phyloP scores from a whole-genome alignment of 1,140 invertebrate species.

The Drosophila novamexicana region DNA sequence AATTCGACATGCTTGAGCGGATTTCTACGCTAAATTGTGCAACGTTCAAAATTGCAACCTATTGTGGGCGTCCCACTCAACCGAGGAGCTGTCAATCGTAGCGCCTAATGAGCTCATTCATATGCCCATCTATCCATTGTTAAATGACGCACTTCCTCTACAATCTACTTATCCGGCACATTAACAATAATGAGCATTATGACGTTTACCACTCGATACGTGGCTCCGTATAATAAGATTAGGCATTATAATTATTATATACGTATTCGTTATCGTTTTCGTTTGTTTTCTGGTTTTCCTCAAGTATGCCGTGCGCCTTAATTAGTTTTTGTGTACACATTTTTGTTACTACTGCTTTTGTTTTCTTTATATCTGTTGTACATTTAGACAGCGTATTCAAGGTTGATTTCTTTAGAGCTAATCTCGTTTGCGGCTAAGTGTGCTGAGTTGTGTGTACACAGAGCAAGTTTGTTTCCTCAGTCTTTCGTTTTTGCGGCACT shows the following conservation, averaged over 20 bases:
- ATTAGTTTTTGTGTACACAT: conserved; percentile 41
- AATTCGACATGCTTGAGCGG: conserved; percentile 48
- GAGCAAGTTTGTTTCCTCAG: conserved; percentile 44
- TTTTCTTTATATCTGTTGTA: conserved; percentile 27
- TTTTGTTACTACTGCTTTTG: conserved; percentile 18
- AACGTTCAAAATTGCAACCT: conserved; percentile 47
- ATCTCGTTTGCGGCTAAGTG: conserved; percentile 5
- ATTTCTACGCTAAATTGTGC: conserved; percentile 61
- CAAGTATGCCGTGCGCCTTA: conserved; percentile 55
- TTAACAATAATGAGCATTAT: conserved; percentile 41
- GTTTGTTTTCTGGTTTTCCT: conserved; percentile 57
- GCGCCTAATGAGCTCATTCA: conserved; percentile 61
- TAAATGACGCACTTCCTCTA: conserved; percentile 57
- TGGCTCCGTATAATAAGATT: conserved; percentile 29
- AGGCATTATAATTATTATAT: conserved; percentile 26
- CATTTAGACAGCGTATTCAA: conserved; percentile 48
- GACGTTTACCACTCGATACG: conserved; percentile 27
- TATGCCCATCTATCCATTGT: conserved; percentile 36
- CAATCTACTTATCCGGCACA: conserved; percentile 32
- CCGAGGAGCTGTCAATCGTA: conserved; percentile 56
- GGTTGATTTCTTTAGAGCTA: conserved; percentile 45
- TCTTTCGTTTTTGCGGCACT: conserved; percentile 40
- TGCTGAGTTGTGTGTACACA: not conserved
- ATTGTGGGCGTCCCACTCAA: conserved; percentile 53
- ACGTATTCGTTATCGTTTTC: conserved; percentile 3